Percentiles rank a stretch among this genome's conserved stretches.
Evolutionary conservation across 2,888 invertebrate species (phyloP).

Genomic region (Tipula helvola): DNA sequence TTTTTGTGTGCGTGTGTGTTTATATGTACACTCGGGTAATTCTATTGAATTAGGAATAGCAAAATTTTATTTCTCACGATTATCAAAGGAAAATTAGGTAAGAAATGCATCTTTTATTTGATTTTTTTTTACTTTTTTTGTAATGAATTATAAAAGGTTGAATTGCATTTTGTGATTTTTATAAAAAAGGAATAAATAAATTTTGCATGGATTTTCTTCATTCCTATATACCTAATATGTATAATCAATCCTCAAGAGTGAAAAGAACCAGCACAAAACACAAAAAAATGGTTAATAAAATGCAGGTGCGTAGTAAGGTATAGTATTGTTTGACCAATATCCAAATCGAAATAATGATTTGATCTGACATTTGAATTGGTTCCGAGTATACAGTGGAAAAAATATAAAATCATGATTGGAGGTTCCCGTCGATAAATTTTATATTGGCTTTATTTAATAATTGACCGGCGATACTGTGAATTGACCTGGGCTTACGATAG

Average conservation of each 20-base stretch:
- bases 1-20: neutral
- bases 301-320: neutral
- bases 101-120: neutral
- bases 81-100: neutral
- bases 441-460: neutral
- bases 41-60: neutral
- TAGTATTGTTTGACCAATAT: neutral
- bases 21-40: neutral
- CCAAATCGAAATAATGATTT: neutral
- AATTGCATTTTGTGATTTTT: neutral
- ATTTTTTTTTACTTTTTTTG: neutral
- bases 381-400: neutral
- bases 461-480: neutral
- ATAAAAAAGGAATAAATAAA: neutral
- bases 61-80: conserved; percentile 4
- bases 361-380: conserved; percentile 4
- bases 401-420: neutral
- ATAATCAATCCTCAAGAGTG: neutral
- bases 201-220: neutral
- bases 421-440: neutral
- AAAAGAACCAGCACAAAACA: neutral
- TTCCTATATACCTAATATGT: too few relatives aligned
- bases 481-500: neutral
- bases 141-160: neutral
- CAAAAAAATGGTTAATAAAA: neutral